Percentiles rank a stretch among this genome's conserved stretches.
Conservation (phyloP, 2,888 invertebrate species). For the Tryphoninae sp. region DNA sequence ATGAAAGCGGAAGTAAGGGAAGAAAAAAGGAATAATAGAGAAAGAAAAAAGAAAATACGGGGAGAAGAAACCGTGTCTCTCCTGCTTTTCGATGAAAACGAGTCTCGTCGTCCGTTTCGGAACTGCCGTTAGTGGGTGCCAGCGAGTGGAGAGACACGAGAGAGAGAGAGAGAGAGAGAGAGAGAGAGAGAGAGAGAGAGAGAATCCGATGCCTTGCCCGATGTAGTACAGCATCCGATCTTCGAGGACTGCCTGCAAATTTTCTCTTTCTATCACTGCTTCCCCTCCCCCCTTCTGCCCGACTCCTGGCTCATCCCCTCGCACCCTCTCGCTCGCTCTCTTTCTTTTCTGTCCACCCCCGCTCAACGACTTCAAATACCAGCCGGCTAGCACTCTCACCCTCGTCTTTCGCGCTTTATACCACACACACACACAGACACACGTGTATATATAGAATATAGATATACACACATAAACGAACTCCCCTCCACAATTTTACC, state of each 20-base stretch:
- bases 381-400: conserved; percentile 51
- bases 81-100: background rate
- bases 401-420: conserved; percentile 40
- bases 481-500: conserved; percentile 17
- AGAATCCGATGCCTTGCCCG: background rate
- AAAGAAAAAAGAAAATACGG: background rate
- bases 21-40: background rate
- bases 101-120: background rate
- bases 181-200: too few relatives aligned
- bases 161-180: too few relatives aligned
- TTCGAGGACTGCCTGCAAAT: conserved; percentile 29
- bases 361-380: conserved; percentile 40
- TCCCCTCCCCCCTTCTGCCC: background rate
- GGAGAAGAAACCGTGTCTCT: background rate
- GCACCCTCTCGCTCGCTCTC: background rate
- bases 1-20: background rate
- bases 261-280: background rate
- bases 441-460: background rate
- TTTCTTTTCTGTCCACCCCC: conserved; percentile 39
- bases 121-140: background rate
- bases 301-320: conserved; percentile 4
- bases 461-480: background rate
- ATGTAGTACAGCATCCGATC: conserved; percentile 13
- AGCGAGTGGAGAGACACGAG: background rate
- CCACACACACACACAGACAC: conserved; percentile 2